Evolutionary conservation across 2,888 invertebrate genomes (phyloP), one percentile per base, ranked within the genome.

Genomic region (Tortricodes alternella): DNA sequence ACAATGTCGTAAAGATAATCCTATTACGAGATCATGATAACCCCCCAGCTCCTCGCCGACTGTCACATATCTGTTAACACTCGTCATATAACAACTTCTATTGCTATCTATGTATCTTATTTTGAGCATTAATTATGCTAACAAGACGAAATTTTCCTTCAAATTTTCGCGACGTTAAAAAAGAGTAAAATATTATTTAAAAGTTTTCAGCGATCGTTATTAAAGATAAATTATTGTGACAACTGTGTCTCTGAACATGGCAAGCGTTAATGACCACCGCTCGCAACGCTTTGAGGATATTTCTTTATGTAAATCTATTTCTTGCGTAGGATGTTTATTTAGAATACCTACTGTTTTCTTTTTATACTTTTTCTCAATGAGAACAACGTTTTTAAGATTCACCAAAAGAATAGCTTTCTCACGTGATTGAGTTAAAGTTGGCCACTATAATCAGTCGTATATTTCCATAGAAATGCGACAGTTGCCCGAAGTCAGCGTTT

Each of bases 151-250:
- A 3, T 48, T 53, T 53, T 53, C 46, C 34, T 46, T 32, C 32
- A 53, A 24, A 34, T 34, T 48, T 48, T 35, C 24, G 39, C 23
- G 39, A 48, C n/a, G 19, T 34, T 9, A n/a, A 18, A 15, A 53
- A 53, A 39, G 39, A 53, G 18, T 46, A 46, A 34, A 41, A 48
- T 39, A 41, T 35, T 48, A 8, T 41, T 46, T 27, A 29, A 41
- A 39, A 35, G 48, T 53, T 46, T 39, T 41, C 24, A 53, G 48
- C 48, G 19, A 24, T 24, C 41, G 23, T 48, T 53, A 39, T 48
- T 41, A 46, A 41, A 53, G 39, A 48, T 53, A 53, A 53, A 41
- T 48, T 53, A 48, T 34, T 46, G 34, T 48, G 34, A 39, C 48
- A 53, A 41, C 53, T 41, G 48, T 15, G 46, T 24, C 39, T 53